Conservation (phyloP, 2,888 invertebrate species). For the Drosophila neutralis region DNA sequence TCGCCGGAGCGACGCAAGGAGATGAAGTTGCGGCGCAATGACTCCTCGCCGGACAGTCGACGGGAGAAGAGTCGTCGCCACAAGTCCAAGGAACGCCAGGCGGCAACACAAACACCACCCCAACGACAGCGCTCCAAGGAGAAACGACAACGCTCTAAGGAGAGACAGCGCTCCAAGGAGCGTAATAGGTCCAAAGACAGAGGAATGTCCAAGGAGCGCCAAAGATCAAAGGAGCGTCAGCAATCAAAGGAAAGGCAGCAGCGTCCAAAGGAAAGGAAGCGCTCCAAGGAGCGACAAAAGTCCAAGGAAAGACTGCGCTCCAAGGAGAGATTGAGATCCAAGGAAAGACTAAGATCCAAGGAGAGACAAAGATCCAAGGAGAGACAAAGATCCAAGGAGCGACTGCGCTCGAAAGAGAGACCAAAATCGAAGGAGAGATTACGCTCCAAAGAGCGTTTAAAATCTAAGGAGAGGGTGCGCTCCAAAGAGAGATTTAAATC, state of each 20-base stretch:
- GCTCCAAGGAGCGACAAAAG: conserved; percentile 38
- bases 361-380: conserved; percentile 29
- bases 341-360: conserved; percentile 29
- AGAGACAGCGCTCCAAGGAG: conserved; percentile 36
- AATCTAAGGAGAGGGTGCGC: conserved; percentile 14
- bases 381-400: conserved; percentile 4
- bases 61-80: conserved; percentile 31
- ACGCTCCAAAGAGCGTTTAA: conserved; percentile 36
- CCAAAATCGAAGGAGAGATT: conserved; percentile 32
- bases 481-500: conserved; percentile 27
- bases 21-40: conserved; percentile 52
- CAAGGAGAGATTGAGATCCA: conserved; percentile 28
- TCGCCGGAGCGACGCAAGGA: conserved; percentile 75
- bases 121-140: conserved; percentile 34
- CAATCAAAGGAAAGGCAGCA: conserved; percentile 22
- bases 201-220: conserved; percentile 33
- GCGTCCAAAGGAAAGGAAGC: conserved; percentile 30
- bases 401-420: conserved; percentile 18
- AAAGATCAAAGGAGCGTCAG: conserved; percentile 49
- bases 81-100: conserved; percentile 33
- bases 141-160: conserved; percentile 32
- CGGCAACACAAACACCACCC: conserved; percentile 21
- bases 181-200: conserved; percentile 36
- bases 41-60: conserved; percentile 61
- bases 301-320: conserved; percentile 37